These are phyloP conservation scores for Neodon shergylaensis DNA, from an alignment of 2,113 vertebrate species.

Conservation along the genomic window DNA sequence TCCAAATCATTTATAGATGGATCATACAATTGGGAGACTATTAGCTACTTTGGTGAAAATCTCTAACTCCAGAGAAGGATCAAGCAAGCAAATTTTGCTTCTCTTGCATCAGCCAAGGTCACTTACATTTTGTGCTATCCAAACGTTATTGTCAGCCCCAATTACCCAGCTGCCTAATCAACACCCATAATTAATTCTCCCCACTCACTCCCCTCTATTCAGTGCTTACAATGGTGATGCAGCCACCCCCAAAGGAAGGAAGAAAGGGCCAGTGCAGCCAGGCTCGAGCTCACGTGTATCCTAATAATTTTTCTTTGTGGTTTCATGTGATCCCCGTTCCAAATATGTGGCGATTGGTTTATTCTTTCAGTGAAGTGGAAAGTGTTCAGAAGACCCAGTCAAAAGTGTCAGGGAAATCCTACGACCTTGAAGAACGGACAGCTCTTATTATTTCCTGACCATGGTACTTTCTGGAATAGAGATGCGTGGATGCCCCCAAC, in stretches of 20 bases:
- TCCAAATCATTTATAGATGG: not conserved
- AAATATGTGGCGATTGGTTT: not conserved
- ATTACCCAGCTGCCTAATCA: conserved; percentile 70
- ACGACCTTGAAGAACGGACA: not conserved
- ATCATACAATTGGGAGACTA: not conserved
- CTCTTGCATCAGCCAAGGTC: conserved; percentile 17
- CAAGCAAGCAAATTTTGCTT: conserved; percentile 26
- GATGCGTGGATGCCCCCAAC: not conserved
- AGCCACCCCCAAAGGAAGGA: conserved; percentile 18
- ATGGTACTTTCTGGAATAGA: not conserved
- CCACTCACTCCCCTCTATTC: conserved; percentile 38
- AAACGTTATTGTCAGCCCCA: conserved; percentile 22
- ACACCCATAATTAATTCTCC: conserved; percentile 66
- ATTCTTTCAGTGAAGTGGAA: not conserved
- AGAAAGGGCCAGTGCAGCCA: conserved; percentile 9
- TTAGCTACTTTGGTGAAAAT: conserved; percentile 20
- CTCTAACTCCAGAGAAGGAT: conserved; percentile 36
- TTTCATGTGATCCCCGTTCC: not conserved
- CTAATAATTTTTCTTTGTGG: conserved; percentile 30
- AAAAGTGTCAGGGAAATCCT: not conserved
- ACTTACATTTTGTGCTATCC: conserved; percentile 38
- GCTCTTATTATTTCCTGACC: not conserved
- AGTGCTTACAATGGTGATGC: conserved; percentile 32
- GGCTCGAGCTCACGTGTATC: not conserved
- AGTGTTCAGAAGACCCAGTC: not conserved